Conservation (phyloP, 2,888 invertebrate species). For the Serripes groenlandicus region DNA sequence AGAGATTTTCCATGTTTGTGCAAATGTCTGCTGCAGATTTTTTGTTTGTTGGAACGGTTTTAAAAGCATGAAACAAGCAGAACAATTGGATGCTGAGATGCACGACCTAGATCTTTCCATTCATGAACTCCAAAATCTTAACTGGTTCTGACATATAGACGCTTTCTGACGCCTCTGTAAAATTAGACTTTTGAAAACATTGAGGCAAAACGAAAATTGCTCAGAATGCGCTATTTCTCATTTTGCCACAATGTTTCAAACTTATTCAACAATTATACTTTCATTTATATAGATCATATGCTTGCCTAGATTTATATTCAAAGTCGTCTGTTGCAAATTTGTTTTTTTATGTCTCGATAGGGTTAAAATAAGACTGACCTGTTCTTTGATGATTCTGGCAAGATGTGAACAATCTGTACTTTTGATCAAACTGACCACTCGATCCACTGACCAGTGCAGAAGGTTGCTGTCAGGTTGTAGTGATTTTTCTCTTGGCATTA, state of each 20-base stretch:
- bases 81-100: neutral
- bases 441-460: constrained; percentile 90
- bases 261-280: neutral
- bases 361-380: constrained; percentile 86
- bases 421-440: constrained; percentile 90
- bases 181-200: no score
- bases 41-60: neutral
- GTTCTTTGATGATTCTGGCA: constrained; percentile 90
- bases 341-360: neutral
- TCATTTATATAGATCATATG: neutral
- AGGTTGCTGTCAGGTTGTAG: constrained; percentile 87
- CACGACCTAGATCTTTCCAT: neutral
- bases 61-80: neutral
- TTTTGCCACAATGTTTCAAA: neutral
- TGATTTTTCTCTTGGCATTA: constrained; percentile 63
- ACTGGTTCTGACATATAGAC: neutral
- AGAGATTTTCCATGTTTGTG: neutral
- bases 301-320: no score
- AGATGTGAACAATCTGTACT: constrained; percentile 91
- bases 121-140: neutral
- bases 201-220: no score
- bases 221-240: no score
- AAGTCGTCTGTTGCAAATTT: no score
- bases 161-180: no score
- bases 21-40: neutral